Evolutionary conservation across 2,113 vertebrate species (phyloP).

Genomic region (Ictidomys tridecemlineatus): DNA sequence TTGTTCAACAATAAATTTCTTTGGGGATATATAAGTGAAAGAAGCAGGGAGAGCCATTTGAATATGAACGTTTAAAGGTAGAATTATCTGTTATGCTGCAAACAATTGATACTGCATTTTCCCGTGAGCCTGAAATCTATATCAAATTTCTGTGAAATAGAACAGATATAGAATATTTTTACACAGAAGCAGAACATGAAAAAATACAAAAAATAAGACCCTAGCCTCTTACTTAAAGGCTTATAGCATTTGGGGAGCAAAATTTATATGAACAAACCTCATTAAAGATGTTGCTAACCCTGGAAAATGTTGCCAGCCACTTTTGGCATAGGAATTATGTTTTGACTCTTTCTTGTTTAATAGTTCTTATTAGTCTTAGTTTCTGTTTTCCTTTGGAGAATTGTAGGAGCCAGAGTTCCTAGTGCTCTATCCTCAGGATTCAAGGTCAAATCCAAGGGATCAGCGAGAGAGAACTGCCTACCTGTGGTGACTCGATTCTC

Average conservation of each 20-base stretch:
- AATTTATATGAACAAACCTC: neutral
- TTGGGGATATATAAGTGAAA: neutral
- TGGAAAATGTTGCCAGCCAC: neutral
- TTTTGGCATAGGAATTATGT: neutral
- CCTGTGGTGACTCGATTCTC: neutral
- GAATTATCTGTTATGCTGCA: neutral
- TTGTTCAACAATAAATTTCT: slow-evolving; percentile 24
- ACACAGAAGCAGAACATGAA: neutral
- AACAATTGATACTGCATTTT: neutral
- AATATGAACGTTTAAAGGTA: slow-evolving; percentile 32
- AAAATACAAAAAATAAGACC: neutral
- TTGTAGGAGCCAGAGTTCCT: neutral
- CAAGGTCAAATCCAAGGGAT: slow-evolving; percentile 47
- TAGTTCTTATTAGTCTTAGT: slow-evolving; percentile 34
- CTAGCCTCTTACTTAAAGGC: neutral
- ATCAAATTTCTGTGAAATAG: neutral
- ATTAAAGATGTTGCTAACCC: neutral
- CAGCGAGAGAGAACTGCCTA: neutral
- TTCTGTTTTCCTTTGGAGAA: slow-evolving; percentile 33
- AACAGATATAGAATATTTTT: slow-evolving; percentile 52
- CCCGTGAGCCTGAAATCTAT: neutral
- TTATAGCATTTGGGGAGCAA: neutral
- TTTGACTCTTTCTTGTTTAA: slow-evolving; percentile 52
- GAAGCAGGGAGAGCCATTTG: neutral
- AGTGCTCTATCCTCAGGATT: neutral